Evolutionary conservation across 2,888 invertebrate species (phyloP), one percentile per base, ranked within the genome.

Genomic region (Incurvaria masculella): DNA sequence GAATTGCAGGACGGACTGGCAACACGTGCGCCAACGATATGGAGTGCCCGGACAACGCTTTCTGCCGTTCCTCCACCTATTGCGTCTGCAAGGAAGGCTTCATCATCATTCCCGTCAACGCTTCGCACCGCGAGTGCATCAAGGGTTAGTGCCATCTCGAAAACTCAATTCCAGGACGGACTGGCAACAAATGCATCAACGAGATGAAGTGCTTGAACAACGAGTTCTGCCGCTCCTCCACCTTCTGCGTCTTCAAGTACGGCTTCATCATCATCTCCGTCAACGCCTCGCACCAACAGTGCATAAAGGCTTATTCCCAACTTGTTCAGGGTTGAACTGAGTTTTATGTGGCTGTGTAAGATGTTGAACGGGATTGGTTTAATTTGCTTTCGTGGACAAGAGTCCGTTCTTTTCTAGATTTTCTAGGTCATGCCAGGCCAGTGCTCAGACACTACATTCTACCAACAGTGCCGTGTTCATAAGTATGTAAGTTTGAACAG

Each of bases 31-130:
- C 58, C 11, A 64, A 61, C 2, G 79, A 79, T 52, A 65, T 68
- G 61, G 72, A 78, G 41, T 79, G 79, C 44, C 79, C 79, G 0
- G 79, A 79, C 64, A 79, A 79, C 60, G 79, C 79, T 2, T 78
- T 79, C 60, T 79, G 79, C 45, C 59, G 68, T 0, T 62, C 61
- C 45, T 61, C 58, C 58, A 74, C 69, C 56, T 79, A 76, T 60
- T 79, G 79, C 53, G 75, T 73, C 17, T 79, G 79, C 56, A 79
- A 79, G 48, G 73, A 76, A 16, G 73, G 74, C 1, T 78, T 67
- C 56, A 71, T 79, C 8, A 76, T 74, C 49, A 72, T 72, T 0
- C 71, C 73, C 0, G 55, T 70, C 33, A 75, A 78, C 51, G 61
- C 65, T 59, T 75, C 72, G 0, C 62, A 67, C 42, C 75, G 72